A percentile compares a stretch with the other conserved stretches of the same genome.
These are phyloP conservation scores for Myzus persicae DNA, from an alignment of 1,140 invertebrate genomes.

Conservation along the genomic window DNA sequence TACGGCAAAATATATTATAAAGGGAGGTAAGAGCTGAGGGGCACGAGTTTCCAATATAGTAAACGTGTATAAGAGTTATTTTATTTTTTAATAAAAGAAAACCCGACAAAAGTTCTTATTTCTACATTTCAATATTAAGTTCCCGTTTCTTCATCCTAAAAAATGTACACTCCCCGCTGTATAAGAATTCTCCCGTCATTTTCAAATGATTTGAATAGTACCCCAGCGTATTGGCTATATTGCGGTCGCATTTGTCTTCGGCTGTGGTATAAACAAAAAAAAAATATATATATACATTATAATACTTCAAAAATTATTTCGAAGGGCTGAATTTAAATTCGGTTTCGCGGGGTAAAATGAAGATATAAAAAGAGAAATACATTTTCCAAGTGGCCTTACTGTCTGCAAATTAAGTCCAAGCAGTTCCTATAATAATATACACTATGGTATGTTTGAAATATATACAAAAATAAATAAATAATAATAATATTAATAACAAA, in stretches of 20 bases:
- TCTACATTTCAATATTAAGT: conserved; percentile 58
- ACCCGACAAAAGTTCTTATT: conserved; percentile 56
- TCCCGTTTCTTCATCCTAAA: conserved; percentile 28
- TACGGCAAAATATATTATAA: background rate
- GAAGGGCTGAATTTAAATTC: conserved; percentile 37
- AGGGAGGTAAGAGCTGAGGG: background rate
- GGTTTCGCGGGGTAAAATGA: background rate
- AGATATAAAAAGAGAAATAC: background rate
- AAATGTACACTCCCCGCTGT: background rate
- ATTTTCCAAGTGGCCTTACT: conserved; percentile 6
- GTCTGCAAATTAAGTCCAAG: conserved; percentile 30
- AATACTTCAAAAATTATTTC: conserved; percentile 38
- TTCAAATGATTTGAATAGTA: conserved; percentile 14
- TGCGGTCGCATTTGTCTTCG: conserved; percentile 53
- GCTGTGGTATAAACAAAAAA: background rate
- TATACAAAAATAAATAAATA: conserved; percentile 16
- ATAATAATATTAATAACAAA: conserved; percentile 34
- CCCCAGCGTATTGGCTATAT: conserved; percentile 46
- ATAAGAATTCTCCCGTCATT: conserved; percentile 45
- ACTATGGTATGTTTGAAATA: conserved; percentile 7
- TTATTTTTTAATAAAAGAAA: conserved; percentile 49
- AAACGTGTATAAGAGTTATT: conserved; percentile 51
- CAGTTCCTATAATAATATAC: background rate
- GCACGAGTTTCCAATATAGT: conserved; percentile 46
- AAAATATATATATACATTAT: background rate